A percentile compares a stretch with the other conserved stretches of the same genome.
Evolutionary conservation across 2,888 invertebrate genomes (phyloP).

Genomic region (Diachrysia chrysitis): DNA sequence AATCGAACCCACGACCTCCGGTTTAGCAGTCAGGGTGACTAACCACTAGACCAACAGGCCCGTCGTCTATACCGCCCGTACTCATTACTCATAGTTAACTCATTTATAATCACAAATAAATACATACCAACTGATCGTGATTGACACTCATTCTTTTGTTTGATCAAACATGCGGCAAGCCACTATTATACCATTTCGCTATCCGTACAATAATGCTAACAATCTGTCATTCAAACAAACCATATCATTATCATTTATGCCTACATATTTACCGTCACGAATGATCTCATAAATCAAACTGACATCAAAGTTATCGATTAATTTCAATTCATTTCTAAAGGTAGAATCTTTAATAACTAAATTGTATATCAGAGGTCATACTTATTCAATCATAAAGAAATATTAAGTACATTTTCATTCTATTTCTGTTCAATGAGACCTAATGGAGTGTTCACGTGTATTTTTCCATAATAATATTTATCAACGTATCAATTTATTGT

Average conservation of each 20-base stretch:
- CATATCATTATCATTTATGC: background rate
- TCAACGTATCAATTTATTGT: background rate
- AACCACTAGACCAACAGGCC: no score
- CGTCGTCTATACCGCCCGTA: no score
- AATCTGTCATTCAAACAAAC: background rate
- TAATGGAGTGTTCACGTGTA: background rate
- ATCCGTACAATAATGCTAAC: background rate
- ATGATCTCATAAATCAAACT: background rate
- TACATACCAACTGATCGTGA: no score
- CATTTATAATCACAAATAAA: no score
- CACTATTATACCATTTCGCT: no score
- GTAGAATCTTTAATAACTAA: background rate
- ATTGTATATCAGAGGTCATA: background rate
- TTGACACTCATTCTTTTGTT: no score
- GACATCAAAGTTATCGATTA: background rate
- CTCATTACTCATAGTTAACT: no score
- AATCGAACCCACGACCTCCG: no score
- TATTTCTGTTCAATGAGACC: background rate
- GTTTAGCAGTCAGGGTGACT: no score
- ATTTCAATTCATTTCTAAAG: background rate
- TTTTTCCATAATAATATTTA: background rate
- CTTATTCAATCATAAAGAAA: background rate
- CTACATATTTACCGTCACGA: background rate
- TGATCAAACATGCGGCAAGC: no score
- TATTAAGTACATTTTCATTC: background rate